Base-by-base conservation (phyloP, 2,888 invertebrate genomes). In the Eristalis pertinax region DNA sequence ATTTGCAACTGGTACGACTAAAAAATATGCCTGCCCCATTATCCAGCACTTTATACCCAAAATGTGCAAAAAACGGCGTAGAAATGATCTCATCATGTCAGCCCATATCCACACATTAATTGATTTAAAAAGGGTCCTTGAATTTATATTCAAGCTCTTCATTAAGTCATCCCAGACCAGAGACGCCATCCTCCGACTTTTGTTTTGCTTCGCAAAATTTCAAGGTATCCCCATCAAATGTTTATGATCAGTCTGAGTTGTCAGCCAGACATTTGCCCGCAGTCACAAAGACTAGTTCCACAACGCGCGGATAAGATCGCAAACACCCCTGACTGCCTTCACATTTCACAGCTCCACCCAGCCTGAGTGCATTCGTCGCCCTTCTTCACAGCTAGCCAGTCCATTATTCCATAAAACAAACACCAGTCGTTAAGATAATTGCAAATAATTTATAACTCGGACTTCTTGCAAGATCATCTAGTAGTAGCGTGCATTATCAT, bases 401-500 rank as follows among this genome's bases (percentile, higher is more conserved):
- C 50, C 50, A 50, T 50, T 19, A 15, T 22, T 4, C 22, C 15
- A 32, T 35, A 77, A 79, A 65, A 67, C 43, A 79, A 73, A 79
- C 60, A 58, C 13, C 43, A 63, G 56, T 41, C 62, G 32, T 69
- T 69, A 50, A 32, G 29, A 29, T 69, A 77, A 69, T 72, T 78
- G 64, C 65, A 56, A 41, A 64, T 58, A 64, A 72, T 64, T 50
- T 50, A 35, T 64, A 64, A 60, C 64, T 13, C 22, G 22, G 32
- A 64, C 41, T 65, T 79, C 15, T 32, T 8, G 32, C 64, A 60
- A 41, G 73, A 41, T 43, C 41, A 79, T 60, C 64, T 56, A 56
- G 38, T 83, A 63, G 63, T 69, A 68, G 73, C 58, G 43, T n/a
- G 29, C 80, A 76, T 80, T 72, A 80, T 76, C 79, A 80, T 84